phyloP scores from a whole-genome alignment of 1,140 invertebrate genomes.

The Anastatus disparis region DNA sequence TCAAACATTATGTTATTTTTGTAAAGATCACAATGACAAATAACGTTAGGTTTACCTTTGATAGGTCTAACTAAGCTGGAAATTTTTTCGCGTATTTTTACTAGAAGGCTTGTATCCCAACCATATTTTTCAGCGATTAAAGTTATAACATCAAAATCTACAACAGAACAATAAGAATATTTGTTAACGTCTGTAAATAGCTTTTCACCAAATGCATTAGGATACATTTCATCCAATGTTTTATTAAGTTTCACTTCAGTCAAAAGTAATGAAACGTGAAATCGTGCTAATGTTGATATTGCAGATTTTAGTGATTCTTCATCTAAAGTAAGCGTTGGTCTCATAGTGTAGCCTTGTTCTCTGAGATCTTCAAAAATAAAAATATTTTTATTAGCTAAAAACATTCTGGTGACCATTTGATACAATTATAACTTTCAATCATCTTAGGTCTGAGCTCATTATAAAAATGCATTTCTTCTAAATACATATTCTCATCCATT shows the following conservation, averaged over 20 bases:
- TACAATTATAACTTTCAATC: not conserved
- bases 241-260: slow-evolving; percentile 62
- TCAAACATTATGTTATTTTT: no score
- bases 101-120: not conserved
- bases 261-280: slow-evolving; percentile 69
- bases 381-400: slow-evolving; percentile 58
- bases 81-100: not conserved
- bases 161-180: not conserved
- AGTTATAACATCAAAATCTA: not conserved
- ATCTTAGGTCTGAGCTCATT: not conserved
- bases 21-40: slow-evolving; percentile 18
- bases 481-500: not conserved
- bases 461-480: slow-evolving; percentile 13
- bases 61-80: not conserved
- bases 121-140: not conserved
- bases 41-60: not conserved
- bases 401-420: slow-evolving; percentile 56
- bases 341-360: slow-evolving; percentile 53
- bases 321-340: slow-evolving; percentile 11
- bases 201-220: slow-evolving; percentile 44
- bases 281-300: slow-evolving; percentile 66
- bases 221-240: slow-evolving; percentile 43
- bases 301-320: slow-evolving; percentile 61
- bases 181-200: slow-evolving; percentile 9
- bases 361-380: slow-evolving; percentile 65